Percentiles rank a stretch among this genome's conserved stretches.
phyloP scores from a whole-genome alignment of 2,797 vertebrate species.

The Megalops cyprinoides region DNA sequence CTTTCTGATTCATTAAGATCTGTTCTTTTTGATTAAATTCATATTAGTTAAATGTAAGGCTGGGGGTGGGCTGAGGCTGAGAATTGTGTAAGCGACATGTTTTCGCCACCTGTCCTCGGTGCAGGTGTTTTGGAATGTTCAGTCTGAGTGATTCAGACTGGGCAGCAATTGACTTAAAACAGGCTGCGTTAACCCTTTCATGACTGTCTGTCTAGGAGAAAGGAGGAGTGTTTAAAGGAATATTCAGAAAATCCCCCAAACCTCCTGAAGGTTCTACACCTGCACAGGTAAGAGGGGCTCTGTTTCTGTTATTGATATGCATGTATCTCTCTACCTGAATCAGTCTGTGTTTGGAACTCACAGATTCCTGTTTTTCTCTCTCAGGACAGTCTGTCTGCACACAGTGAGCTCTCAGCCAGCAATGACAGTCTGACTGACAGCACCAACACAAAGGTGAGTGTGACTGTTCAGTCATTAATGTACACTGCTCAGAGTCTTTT shows the following conservation, averaged over 20 bases:
- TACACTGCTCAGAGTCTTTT: too few relatives aligned
- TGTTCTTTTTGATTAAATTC: too few relatives aligned
- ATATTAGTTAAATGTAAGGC: too few relatives aligned
- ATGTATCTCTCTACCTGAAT: too few relatives aligned
- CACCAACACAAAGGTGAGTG: constrained; percentile 50
- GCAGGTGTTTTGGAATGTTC: too few relatives aligned
- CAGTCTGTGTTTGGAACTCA: neutral
- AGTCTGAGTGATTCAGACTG: too few relatives aligned
- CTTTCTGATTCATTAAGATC: too few relatives aligned
- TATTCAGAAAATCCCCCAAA: constrained; percentile 60
- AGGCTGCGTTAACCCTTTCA: constrained; percentile 44
- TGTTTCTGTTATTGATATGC: too few relatives aligned
- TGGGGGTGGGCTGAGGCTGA: too few relatives aligned
- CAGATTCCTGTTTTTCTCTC: neutral
- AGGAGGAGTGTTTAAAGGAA: constrained; percentile 50
- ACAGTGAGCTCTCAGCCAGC: constrained; percentile 39
- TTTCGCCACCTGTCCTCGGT: too few relatives aligned
- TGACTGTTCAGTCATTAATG: neutral
- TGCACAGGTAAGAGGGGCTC: constrained; percentile 57
- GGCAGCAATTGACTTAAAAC: too few relatives aligned
- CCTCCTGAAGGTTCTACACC: constrained; percentile 40
- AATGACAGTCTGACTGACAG: constrained; percentile 43
- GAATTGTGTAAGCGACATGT: too few relatives aligned
- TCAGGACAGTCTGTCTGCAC: constrained; percentile 38
- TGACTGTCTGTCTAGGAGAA: constrained; percentile 60